Evolutionary conservation across 2,797 vertebrate species (phyloP).

Genomic region (Brotula barbata): DNA sequence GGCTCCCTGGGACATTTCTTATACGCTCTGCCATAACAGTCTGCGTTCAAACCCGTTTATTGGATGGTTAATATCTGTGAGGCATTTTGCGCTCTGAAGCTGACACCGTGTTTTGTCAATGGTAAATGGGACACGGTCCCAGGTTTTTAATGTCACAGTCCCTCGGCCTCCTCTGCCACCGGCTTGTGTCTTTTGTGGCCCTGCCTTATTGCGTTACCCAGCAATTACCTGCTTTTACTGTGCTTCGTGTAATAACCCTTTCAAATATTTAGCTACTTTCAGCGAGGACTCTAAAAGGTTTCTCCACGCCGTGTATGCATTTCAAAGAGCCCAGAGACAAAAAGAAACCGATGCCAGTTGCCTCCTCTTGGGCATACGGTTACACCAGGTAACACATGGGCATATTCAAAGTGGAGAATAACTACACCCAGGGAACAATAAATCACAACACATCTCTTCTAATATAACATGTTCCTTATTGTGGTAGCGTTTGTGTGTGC

Average conservation of each 20-base stretch:
- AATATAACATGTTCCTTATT: constrained; percentile 66
- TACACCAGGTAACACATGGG: constrained; percentile 62
- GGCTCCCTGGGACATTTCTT: constrained; percentile 42
- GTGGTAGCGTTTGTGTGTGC: constrained; percentile 53
- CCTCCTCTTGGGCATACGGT: constrained; percentile 66
- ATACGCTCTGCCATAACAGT: constrained; percentile 3
- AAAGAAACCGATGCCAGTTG: constrained; percentile 70
- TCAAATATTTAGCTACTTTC: constrained; percentile 57
- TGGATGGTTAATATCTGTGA: constrained; percentile 36
- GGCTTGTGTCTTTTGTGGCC: constrained; percentile 54
- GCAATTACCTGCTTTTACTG: constrained; percentile 42
- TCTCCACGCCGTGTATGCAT: constrained; percentile 57
- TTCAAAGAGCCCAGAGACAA: constrained; percentile 68
- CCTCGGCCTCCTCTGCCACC: constrained; percentile 25
- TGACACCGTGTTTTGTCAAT: constrained; percentile 49
- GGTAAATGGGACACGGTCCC: constrained; percentile 62
- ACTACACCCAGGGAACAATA: constrained; percentile 72
- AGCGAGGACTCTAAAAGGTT: constrained; percentile 56
- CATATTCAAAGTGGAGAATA: constrained; percentile 66
- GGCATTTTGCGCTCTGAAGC: constrained; percentile 39
- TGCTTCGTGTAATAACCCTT: constrained; percentile 52
- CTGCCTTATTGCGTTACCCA: constrained; percentile 23
- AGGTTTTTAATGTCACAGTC: constrained; percentile 40
- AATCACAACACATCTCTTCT: constrained; percentile 65
- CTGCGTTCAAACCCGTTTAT: constrained; percentile 59